A percentile compares a stretch with the other conserved stretches of the same genome.
These are phyloP conservation scores for Lanius collurio DNA, from an alignment of 2,113 vertebrate species.

Conservation along the genomic window DNA sequence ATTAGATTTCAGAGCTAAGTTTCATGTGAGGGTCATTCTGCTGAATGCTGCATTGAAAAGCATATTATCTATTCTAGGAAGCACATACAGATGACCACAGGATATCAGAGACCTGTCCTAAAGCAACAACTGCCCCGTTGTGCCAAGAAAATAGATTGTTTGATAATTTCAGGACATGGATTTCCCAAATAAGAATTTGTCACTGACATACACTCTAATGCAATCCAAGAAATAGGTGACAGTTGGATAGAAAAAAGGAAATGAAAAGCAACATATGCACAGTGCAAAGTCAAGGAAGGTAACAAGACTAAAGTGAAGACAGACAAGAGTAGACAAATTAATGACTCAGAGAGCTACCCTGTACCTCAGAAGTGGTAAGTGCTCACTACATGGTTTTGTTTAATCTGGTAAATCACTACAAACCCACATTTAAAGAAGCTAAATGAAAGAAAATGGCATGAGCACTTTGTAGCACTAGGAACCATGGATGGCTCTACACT, in stretches of 20 bases:
- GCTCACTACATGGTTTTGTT: neutral
- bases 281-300: neutral
- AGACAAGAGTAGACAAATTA: neutral
- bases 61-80: neutral
- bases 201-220: neutral
- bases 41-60: conserved; percentile 8
- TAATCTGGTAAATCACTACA: neutral
- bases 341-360: neutral
- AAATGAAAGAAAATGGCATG: neutral
- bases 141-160: neutral
- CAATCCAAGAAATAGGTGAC: neutral
- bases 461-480: neutral
- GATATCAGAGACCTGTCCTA: neutral
- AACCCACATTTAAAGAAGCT: neutral
- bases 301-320: neutral
- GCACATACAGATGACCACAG: conserved; percentile 1
- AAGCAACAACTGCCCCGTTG: neutral
- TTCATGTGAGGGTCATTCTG: conserved; percentile 5
- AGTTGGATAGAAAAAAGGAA: neutral
- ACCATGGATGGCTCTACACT: rapidly evolving
- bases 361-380: neutral
- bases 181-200: neutral
- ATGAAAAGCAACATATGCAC: neutral
- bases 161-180: neutral
- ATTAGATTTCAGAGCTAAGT: conserved; percentile 29